phyloP scores from a whole-genome alignment of 2,888 invertebrate species.

The Hydroisotoma schaefferi region DNA sequence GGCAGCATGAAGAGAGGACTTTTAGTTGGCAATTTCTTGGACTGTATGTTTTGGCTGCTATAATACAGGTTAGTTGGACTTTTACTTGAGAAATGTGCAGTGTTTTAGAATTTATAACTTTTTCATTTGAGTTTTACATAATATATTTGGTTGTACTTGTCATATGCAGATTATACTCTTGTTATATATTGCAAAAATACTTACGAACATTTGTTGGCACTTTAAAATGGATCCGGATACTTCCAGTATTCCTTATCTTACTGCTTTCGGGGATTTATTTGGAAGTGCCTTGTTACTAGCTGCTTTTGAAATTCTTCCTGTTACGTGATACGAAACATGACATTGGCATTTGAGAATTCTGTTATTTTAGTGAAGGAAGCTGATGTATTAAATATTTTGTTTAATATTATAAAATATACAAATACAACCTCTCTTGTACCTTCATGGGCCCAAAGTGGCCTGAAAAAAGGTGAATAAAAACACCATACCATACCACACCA shows the following conservation, averaged over 20 bases:
- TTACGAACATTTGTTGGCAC: slow-evolving; percentile 80
- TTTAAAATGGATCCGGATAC: slow-evolving; percentile 80
- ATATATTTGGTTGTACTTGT: no score
- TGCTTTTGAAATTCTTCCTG: slow-evolving; percentile 61
- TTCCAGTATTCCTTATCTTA: slow-evolving; percentile 83
- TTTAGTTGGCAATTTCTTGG: slow-evolving; percentile 34
- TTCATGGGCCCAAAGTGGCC: no score
- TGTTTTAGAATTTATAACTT: no score
- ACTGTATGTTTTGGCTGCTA: slow-evolving; percentile 39
- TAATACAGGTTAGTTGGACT: slow-evolving; percentile 31
- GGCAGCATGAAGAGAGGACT: slow-evolving; percentile 13
- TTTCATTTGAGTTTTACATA: no score
- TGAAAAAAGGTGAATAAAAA: no score
- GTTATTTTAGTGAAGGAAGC: no score
- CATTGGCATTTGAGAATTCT: no score
- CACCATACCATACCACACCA: no score
- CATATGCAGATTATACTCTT: slow-evolving; percentile 63
- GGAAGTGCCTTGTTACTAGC: slow-evolving; percentile 74
- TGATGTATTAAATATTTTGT: no score
- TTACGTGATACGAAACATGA: no score
- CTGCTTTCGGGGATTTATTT: slow-evolving; percentile 81
- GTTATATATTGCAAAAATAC: slow-evolving; percentile 72
- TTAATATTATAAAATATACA: no score
- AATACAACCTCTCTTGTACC: no score
- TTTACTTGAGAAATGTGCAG: background rate